Percentiles rank a stretch among this genome's conserved stretches.
Evolutionary conservation across 2,113 vertebrate species (phyloP).

Genomic region (Sprattus sprattus): DNA sequence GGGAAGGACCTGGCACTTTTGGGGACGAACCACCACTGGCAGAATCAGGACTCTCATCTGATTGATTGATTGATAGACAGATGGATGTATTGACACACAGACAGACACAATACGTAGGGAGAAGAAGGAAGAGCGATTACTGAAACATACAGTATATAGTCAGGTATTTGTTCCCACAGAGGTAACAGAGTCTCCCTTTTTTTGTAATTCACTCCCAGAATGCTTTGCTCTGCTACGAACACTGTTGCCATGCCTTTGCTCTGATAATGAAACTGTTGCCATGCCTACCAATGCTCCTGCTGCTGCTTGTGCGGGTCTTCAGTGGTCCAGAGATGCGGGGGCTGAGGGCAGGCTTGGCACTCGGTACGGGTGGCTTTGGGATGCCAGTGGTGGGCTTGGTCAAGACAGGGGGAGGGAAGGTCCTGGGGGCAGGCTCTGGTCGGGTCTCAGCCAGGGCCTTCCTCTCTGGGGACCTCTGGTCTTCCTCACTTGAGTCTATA

Average conservation of each 20-base stretch:
- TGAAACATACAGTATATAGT: not conserved
- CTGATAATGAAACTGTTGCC: not conserved
- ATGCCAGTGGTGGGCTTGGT: conserved; percentile 64
- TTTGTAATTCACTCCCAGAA: not conserved
- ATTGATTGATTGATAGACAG: not conserved
- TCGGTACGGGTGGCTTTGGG: conserved; percentile 56
- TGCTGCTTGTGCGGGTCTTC: conserved; percentile 72
- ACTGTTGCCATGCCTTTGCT: not conserved
- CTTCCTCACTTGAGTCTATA: not conserved
- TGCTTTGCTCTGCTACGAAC: not conserved
- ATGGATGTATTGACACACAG: not conserved
- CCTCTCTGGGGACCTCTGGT: conserved; percentile 62
- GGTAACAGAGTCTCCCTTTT: not conserved
- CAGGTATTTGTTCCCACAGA: not conserved
- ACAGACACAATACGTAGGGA: not conserved
- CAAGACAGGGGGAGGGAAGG: conserved; percentile 66
- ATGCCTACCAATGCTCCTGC: not conserved
- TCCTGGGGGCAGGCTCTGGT: conserved; percentile 69
- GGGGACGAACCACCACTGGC: conserved; percentile 66
- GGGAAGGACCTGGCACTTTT: conserved; percentile 76
- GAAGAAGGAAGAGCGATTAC: not conserved
- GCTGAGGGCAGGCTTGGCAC: conserved; percentile 63
- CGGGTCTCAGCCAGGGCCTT: conserved; percentile 69
- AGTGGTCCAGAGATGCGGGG: conserved; percentile 72
- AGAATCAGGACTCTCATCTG: conserved; percentile 76